Conservation (phyloP, 2,113 vertebrate genomes). For the Phocoena phocoena region DNA sequence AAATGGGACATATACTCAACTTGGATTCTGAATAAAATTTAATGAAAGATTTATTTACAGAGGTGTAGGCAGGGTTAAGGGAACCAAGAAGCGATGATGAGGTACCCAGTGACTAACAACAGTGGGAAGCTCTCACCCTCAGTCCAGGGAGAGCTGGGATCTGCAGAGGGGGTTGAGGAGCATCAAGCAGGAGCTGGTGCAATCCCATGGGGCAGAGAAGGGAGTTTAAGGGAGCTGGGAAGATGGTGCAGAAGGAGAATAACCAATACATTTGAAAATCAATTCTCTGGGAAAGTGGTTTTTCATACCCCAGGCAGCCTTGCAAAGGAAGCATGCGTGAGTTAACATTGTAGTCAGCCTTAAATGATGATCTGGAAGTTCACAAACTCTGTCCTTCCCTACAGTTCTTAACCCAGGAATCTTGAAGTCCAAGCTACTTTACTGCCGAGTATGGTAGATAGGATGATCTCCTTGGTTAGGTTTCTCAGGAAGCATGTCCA, state of each 20-base stretch:
- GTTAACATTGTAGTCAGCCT: neutral
- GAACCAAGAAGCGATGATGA: neutral
- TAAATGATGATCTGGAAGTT: neutral
- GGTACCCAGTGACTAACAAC: neutral
- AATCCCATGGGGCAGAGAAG: neutral
- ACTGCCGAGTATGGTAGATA: neutral
- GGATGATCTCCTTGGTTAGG: neutral
- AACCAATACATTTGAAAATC: neutral
- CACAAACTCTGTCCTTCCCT: neutral
- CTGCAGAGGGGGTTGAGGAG: neutral
- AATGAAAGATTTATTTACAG: neutral
- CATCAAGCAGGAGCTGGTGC: neutral
- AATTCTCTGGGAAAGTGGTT: neutral
- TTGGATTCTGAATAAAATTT: neutral
- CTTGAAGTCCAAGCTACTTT: neutral
- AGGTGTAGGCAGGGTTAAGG: neutral
- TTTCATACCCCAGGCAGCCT: neutral
- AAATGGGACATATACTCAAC: neutral
- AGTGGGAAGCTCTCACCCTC: neutral
- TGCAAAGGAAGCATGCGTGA: neutral
- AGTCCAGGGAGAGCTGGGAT: neutral
- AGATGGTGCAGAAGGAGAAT: neutral
- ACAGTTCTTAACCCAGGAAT: neutral
- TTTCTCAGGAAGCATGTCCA: neutral
- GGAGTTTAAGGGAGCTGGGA: neutral